phyloP scores from a whole-genome alignment of 2,888 invertebrate species.

The Cosmia trapezina region DNA sequence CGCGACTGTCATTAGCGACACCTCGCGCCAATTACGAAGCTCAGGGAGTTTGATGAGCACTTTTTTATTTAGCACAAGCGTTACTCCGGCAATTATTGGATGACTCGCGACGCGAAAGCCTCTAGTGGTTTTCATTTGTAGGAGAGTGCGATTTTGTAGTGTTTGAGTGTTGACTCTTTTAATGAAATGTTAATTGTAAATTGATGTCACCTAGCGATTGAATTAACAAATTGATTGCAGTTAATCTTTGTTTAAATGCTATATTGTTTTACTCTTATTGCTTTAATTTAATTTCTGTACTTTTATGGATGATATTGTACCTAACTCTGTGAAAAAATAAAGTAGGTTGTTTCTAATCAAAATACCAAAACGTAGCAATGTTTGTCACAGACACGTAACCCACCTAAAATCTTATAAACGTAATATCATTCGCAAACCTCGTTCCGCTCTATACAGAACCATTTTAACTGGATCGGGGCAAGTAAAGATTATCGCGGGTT shows the following conservation, averaged over 20 bases:
- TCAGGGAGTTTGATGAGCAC: slow-evolving; percentile 87
- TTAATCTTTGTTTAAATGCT: slow-evolving; percentile 7
- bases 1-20: slow-evolving; percentile 88
- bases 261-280: slow-evolving; percentile 25
- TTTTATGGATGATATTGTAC: not conserved
- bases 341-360: not conserved
- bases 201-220: slow-evolving; percentile 47
- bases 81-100: slow-evolving; percentile 88
- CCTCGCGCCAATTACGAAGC: slow-evolving; percentile 89
- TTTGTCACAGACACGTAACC: not conserved
- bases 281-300: not conserved
- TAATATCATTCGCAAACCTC: slow-evolving; percentile 26
- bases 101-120: slow-evolving; percentile 82
- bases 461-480: slow-evolving; percentile 48
- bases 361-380: not conserved
- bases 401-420: slow-evolving; percentile 7
- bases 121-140: slow-evolving; percentile 75
- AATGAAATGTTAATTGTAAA: slow-evolving; percentile 68
- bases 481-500: slow-evolving; percentile 72
- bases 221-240: slow-evolving; percentile 44
- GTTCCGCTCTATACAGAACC: slow-evolving; percentile 25
- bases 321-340: not conserved
- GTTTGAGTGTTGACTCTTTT: slow-evolving; percentile 73
- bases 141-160: slow-evolving; percentile 70
- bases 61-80: slow-evolving; percentile 88